Percentiles rank a stretch among this genome's conserved stretches.
Evolutionary conservation across 2,113 vertebrate species (phyloP).

Genomic region (Tichodroma muraria): DNA sequence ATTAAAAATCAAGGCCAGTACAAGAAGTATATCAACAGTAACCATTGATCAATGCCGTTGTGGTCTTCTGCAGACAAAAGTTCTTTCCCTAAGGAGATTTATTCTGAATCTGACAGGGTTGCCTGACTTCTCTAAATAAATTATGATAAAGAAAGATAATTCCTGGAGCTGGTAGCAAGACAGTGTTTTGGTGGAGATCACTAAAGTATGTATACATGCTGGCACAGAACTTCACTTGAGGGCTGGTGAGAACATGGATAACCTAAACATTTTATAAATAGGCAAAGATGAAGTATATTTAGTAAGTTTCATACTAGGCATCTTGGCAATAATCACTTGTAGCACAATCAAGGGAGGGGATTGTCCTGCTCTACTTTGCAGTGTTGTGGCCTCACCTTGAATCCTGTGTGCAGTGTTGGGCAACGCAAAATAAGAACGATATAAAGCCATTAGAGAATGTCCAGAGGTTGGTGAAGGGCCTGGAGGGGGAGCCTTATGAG

Average conservation of each 20-base stretch:
- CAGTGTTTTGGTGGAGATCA: neutral
- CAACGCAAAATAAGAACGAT: neutral
- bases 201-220: neutral
- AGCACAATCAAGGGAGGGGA: neutral
- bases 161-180: neutral
- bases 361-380: neutral
- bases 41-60: neutral
- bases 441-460: neutral
- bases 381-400: accelerated
- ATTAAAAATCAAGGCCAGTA: neutral
- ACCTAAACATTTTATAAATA: neutral
- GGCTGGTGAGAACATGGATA: neutral
- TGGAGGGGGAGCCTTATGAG: neutral
- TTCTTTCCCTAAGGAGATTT: neutral
- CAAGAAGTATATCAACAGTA: neutral
- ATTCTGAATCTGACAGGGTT: neutral
- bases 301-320: neutral
- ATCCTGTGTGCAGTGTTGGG: neutral
- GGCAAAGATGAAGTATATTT: neutral
- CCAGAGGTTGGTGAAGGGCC: neutral
- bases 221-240: neutral
- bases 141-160: neutral
- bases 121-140: neutral
- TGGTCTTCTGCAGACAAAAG: neutral
- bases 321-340: neutral